Base-by-base conservation (phyloP, 2,797 vertebrate species). In the Mustela erminea region DNA sequence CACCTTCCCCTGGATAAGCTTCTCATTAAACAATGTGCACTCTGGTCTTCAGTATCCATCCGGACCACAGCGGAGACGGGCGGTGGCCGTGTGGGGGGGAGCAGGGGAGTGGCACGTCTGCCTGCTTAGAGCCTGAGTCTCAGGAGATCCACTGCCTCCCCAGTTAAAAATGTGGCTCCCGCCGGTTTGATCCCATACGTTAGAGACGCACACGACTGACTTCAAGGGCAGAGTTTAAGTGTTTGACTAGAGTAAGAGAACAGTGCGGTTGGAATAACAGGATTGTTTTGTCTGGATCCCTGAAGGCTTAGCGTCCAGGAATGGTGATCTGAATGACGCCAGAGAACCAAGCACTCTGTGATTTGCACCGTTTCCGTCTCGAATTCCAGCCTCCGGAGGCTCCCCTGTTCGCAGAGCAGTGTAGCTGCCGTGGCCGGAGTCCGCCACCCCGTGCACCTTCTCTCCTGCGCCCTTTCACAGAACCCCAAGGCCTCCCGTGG, bases 381-480 rank as follows among this genome's bases (percentile, higher is more conserved):
- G 5, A 9, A 17, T 38, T 52, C 29, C 12, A 35, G 18, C 49
- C 11, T 38, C 56, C 1, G 0, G 10, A 46, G 6, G 75, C 35
- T 25, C 0, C 2, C 11, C 11, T 29, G 17, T 70, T 46, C 5
- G 23, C 66, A 1, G 23, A 8, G 5, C 8, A 0, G 0, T 4
- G 27, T 23, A 3, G 41, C 0, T 0, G 41, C 64, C 1, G 5
- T 2, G 0, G 52, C 10, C 0, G 2, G 35, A 27, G 1, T 18
- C 41, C 1, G 8, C 18, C 18, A 2, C n/a, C 29, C 41, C 18
- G 0, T 9, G 35, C 35, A 11, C 7, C 18, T 74, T 41, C n/a
- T 32, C 32, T 25, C 6, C 29, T 3, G 10, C 25, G 56, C 35
- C 64, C 64, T 38, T 70, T 72, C 20, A 72, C 68, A 38, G 17